Base-by-base conservation (phyloP, 2,888 invertebrate species). In the Tromatobia lineatoria region DNA sequence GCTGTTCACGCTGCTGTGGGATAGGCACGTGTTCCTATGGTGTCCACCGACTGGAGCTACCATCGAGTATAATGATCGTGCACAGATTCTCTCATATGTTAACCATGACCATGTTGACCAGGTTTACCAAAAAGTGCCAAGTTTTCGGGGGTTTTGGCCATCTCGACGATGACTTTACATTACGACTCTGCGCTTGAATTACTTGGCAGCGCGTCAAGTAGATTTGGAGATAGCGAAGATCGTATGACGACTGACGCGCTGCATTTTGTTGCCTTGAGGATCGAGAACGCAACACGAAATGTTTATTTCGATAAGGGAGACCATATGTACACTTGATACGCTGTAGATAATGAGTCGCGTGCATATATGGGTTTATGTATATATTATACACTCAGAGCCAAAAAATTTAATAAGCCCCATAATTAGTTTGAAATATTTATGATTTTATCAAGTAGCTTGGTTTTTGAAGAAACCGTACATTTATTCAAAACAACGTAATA, bases 231-330 rank as follows among this genome's bases (percentile, higher is more conserved):
- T 69, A 74, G 45, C 45, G 45, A 4, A 50, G 18, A 50, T 50
- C 6, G 50, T 18, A 50, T 73, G 71, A 66, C 66, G n/a, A n/a
- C 1, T 42, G 50, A 70, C 29, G 29, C 4, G 20, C 18, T 71
- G 76, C 50, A 45, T 80, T 59, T 78, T 69, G 59, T 77, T 23
- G 54, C 54, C 66, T 54, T 47, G 47, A 13, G 67, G 25, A 50
- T 69, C 50, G 59, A 8, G 67, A 71, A 73, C 66, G 57, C 66
- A 59, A 59, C 59, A 50, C 34, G 57, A 57, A 82, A 67, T 73
- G 45, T 82, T 79, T 71, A 70, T 74, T 78, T 64, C 61, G 61
- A 79, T 78, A 74, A 74, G 45, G 59, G 18, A 23, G 6, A 59
- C 34, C 47, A 54, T 23, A n/a, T 70, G 66, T 71, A 45, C 64